Conservation (phyloP, 2,888 invertebrate genomes). For the Elysia crispata region DNA sequence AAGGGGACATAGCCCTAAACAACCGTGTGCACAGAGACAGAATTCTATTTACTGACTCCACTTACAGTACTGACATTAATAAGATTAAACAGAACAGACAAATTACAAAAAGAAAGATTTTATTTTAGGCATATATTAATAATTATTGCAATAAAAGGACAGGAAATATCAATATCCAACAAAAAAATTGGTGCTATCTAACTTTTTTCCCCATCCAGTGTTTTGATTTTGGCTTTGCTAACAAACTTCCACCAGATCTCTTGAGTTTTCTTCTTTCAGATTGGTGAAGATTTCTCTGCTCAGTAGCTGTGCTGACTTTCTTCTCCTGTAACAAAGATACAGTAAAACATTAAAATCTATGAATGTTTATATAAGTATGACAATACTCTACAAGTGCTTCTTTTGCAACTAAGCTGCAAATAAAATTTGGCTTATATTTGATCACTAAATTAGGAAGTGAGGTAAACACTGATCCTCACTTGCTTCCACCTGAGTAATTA, state of each 20-base stretch:
- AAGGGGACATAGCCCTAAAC: no score
- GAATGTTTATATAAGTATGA: background rate
- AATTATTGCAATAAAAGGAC: background rate
- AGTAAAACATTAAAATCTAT: background rate
- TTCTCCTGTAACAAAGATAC: slow-evolving; percentile 3
- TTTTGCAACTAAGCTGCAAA: no score
- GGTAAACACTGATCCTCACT: background rate
- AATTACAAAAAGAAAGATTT: background rate
- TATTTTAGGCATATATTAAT: background rate
- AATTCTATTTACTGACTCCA: no score
- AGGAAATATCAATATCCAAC: background rate
- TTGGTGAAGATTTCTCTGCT: slow-evolving; percentile 46
- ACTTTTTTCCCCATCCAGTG: slow-evolving; percentile 71
- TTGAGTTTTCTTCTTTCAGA: slow-evolving; percentile 75
- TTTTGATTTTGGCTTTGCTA: slow-evolving; percentile 68
- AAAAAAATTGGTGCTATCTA: slow-evolving; percentile 47
- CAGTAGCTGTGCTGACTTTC: slow-evolving; percentile 24
- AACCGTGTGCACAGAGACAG: no score
- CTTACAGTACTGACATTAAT: no score
- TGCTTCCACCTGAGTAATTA: no score
- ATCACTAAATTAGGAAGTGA: background rate
- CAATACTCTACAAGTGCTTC: no score
- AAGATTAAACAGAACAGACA: background rate
- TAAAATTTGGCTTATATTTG: no score
- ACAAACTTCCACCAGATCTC: slow-evolving; percentile 73